A percentile compares a stretch with the other conserved stretches of the same genome.
Conservation (phyloP, 2,888 invertebrate species). For the Morpho deidamia region DNA sequence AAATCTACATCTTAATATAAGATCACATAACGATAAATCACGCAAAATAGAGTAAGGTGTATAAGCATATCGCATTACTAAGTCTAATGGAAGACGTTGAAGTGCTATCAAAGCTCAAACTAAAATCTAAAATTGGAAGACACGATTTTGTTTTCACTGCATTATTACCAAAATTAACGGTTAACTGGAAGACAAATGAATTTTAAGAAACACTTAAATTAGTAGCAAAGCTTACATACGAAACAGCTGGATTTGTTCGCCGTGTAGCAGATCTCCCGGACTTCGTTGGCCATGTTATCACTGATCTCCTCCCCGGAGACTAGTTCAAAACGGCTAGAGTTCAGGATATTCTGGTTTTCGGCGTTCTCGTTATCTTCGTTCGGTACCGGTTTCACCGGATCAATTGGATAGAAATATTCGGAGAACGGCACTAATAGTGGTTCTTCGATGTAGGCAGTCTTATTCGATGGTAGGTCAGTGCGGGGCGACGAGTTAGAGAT, state of each 20-base stretch:
- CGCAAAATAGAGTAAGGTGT: conserved; percentile 33
- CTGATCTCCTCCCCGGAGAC: conserved; percentile 64
- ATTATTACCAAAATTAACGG: conserved; percentile 46
- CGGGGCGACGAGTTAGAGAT: conserved; percentile 67
- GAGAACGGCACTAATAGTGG: conserved; percentile 61
- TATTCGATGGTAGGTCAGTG: conserved; percentile 68
- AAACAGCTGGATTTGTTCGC: conserved; percentile 51
- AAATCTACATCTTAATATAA: conserved; percentile 23
- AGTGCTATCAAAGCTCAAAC: conserved; percentile 44
- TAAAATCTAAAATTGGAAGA: conserved; percentile 72
- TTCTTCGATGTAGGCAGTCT: conserved; percentile 66
- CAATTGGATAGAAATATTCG: conserved; percentile 60
- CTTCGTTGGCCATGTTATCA: conserved; percentile 79
- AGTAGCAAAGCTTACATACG: conserved; percentile 70
- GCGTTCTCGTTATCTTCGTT: conserved; percentile 65
- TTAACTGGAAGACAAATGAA: conserved; percentile 33
- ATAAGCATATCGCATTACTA: conserved; percentile 51
- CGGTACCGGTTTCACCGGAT: conserved; percentile 61
- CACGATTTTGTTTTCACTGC: conserved; percentile 76
- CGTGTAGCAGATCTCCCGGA: conserved; percentile 74
- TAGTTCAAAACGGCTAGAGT: conserved; percentile 60
- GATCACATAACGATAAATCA: conserved; percentile 37
- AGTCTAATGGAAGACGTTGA: conserved; percentile 72
- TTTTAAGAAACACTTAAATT: conserved; percentile 29
- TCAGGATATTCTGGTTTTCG: conserved; percentile 66